Evolutionary conservation across 2,797 vertebrate species (phyloP).

Genomic region (Euphonia xanthogaster): DNA sequence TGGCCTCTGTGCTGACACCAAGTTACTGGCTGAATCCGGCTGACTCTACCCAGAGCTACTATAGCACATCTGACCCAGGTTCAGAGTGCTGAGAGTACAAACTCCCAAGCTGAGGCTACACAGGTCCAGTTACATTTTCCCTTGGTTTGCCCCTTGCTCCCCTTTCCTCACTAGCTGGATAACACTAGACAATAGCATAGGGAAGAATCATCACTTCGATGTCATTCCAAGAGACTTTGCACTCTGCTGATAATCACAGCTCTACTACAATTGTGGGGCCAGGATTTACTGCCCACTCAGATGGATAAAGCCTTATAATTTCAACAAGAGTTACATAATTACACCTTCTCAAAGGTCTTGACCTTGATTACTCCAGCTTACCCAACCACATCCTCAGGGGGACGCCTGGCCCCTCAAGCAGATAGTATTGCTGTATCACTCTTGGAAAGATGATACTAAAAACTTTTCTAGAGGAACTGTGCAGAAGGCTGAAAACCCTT

Average conservation of each 20-base stretch:
- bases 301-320: not conserved
- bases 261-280: not conserved
- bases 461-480: not conserved
- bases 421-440: not conserved
- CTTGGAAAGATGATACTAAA: not conserved
- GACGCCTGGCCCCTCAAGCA: not conserved
- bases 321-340: not conserved
- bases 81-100: not conserved
- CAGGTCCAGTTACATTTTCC: not conserved
- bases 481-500: not conserved
- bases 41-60: not conserved
- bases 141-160: not conserved
- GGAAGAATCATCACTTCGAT: not conserved
- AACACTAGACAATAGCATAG: not conserved
- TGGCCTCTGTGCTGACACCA: not conserved
- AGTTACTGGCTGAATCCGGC: not conserved
- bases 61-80: not conserved
- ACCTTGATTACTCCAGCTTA: not conserved
- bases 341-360: not conserved
- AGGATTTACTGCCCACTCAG: not conserved
- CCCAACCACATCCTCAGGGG: not conserved
- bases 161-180: not conserved
- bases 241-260: not conserved
- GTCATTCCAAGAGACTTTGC: not conserved
- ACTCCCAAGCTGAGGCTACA: rapidly evolving